Evolutionary conservation across 2,888 invertebrate species (phyloP).

Genomic region (Escarpia spicata): DNA sequence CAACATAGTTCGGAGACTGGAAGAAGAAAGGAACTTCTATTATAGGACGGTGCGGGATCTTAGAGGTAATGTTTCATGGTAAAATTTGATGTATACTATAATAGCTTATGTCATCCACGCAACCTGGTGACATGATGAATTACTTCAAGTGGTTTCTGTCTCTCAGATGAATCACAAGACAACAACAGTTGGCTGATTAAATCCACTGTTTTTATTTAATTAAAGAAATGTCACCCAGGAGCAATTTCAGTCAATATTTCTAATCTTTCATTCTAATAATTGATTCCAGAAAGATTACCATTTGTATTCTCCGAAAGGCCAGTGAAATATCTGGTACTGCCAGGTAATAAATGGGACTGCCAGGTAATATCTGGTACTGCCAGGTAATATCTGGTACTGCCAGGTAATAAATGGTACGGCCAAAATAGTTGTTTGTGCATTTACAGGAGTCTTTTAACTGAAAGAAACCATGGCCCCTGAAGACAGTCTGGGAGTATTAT

Average conservation of each 20-base stretch:
- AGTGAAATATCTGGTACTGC: not conserved
- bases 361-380: not conserved
- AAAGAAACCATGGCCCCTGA: too few species aligned
- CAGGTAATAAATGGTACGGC: not conserved
- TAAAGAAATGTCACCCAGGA: not conserved
- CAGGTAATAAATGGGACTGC: not conserved
- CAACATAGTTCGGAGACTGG: not conserved
- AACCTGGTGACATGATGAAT: too few species aligned
- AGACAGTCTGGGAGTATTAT: too few species aligned
- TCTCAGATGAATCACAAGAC: too few species aligned
- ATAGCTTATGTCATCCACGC: too few species aligned
- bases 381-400: not conserved
- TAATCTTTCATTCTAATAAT: not conserved
- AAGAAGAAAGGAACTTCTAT: slow-evolving; percentile 19
- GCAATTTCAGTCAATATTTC: not conserved
- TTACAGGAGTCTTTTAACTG: too few species aligned
- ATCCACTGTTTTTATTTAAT: not conserved
- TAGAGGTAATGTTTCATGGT: not conserved
- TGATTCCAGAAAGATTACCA: not conserved
- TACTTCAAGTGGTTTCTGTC: too few species aligned
- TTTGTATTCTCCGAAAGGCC: not conserved
- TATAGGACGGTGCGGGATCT: not conserved
- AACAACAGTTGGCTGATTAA: too few species aligned
- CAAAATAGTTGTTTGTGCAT: too few species aligned
- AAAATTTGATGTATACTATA: not conserved